Conservation (phyloP, 2,888 invertebrate species). For the Tubulanus polymorphus region DNA sequence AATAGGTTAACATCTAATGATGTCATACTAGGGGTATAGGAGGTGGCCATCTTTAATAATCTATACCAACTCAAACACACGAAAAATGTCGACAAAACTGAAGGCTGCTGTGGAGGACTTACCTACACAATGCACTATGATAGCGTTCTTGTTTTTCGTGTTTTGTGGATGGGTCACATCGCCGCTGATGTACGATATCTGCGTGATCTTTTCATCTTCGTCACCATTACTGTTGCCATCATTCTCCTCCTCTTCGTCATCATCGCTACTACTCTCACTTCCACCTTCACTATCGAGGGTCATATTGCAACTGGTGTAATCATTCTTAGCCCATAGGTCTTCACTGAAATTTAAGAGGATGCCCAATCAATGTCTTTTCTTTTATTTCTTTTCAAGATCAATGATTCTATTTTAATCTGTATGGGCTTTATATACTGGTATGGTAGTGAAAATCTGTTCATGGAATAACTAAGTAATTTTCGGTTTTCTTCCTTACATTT, state of each 20-base stretch:
- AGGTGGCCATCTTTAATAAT: too few species aligned
- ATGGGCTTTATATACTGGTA: too few species aligned
- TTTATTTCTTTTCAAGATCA: slow-evolving; percentile 1
- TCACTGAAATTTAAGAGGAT: slow-evolving; percentile 25
- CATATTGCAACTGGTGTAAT: slow-evolving; percentile 36
- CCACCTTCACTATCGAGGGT: slow-evolving; percentile 29
- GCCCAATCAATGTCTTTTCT: slow-evolving; percentile 4
- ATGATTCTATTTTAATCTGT: too few species aligned
- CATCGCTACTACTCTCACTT: slow-evolving; percentile 14
- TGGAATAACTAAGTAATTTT: too few species aligned
- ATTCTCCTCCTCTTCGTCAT: slow-evolving; percentile 20
- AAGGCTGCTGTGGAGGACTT: too few species aligned
- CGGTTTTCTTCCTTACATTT: slow-evolving; percentile 27
- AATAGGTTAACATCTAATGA: too few species aligned
- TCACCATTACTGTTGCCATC: slow-evolving; percentile 23
- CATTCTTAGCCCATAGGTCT: slow-evolving; percentile 37
- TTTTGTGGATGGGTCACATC: slow-evolving; percentile 51
- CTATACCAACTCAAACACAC: too few species aligned
- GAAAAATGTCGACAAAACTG: too few species aligned
- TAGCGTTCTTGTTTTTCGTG: slow-evolving; percentile 26
- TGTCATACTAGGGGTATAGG: too few species aligned
- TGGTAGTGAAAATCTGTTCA: too few species aligned
- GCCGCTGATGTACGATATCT: slow-evolving; percentile 49
- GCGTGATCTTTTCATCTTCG: slow-evolving; percentile 14
- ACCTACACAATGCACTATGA: slow-evolving; percentile 54